These are phyloP conservation scores for Phyllotis vaccarum DNA, from an alignment of 2,797 vertebrate genomes.

Conservation along the genomic window DNA sequence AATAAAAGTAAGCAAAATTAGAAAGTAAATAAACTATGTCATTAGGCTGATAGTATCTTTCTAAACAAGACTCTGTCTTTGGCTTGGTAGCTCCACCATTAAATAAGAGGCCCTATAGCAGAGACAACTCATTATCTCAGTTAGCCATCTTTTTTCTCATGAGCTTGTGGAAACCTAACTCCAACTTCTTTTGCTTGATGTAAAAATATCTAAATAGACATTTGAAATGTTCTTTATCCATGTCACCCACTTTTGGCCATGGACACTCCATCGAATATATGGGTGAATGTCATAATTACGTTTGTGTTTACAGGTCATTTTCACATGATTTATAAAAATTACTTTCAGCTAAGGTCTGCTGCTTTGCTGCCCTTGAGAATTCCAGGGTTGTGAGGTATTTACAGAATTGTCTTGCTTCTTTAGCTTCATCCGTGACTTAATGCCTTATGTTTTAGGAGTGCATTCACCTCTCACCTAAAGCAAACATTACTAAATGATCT, in stretches of 20 bases:
- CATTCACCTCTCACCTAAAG: slow-evolving; percentile 60
- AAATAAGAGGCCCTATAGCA: not conserved
- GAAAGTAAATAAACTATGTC: not conserved
- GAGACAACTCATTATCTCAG: not conserved
- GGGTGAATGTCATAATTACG: slow-evolving; percentile 2
- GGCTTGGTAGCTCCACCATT: not conserved
- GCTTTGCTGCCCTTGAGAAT: not conserved
- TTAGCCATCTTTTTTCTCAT: not conserved
- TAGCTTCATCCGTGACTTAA: slow-evolving; percentile 46
- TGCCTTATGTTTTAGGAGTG: slow-evolving; percentile 53
- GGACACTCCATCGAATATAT: not conserved
- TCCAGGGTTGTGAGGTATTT: not conserved
- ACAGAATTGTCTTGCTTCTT: slow-evolving; percentile 18
- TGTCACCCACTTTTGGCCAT: not conserved
- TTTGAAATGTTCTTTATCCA: not conserved
- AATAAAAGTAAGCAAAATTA: not conserved
- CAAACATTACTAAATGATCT: slow-evolving; percentile 44
- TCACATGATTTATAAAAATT: slow-evolving; percentile 53
- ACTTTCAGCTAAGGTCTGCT: not conserved
- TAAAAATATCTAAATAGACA: not conserved
- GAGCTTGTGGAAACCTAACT: not conserved
- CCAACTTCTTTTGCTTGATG: not conserved
- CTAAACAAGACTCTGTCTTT: not conserved
- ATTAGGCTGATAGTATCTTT: not conserved
- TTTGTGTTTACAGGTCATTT: not conserved